Percentiles rank a stretch among this genome's conserved stretches.
phyloP scores from a whole-genome alignment of 1,140 invertebrate genomes.

The Penaeus japonicus region DNA sequence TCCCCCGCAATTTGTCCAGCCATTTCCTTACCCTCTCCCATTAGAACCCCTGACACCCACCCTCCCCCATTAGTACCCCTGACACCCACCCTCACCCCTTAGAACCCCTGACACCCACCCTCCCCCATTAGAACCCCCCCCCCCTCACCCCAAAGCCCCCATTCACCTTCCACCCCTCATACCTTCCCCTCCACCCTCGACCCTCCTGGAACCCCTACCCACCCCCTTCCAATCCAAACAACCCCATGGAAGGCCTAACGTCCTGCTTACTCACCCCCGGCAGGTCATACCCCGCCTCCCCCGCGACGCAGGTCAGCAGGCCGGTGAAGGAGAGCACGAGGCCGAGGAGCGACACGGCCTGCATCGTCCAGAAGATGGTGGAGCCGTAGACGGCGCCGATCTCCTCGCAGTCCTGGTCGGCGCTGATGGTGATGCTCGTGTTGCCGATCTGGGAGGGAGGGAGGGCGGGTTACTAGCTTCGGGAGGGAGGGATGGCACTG shows the following conservation, averaged over 20 bases:
- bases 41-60: no score
- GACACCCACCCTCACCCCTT: no score
- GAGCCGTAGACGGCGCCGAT: constrained; percentile 40
- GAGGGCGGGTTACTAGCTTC: neutral
- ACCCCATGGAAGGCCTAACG: neutral
- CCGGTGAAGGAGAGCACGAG: constrained; percentile 27
- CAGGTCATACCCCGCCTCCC: neutral
- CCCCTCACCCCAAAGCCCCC: no score
- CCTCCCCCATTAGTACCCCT: no score
- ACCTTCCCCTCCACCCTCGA: neutral
- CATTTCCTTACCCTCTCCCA: no score
- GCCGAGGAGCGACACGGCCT: constrained; percentile 33
- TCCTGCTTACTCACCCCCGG: neutral
- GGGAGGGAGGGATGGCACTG: neutral
- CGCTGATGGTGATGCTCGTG: constrained; percentile 34
- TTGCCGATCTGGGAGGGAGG: constrained; percentile 18
- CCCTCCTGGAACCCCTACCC: neutral
- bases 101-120: no score
- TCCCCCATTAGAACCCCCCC: no score
- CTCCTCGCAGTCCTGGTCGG: constrained; percentile 36
- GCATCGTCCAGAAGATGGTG: constrained; percentile 46
- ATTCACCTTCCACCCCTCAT: no score
- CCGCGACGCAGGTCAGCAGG: constrained; percentile 16
- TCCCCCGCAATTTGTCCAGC: no score
- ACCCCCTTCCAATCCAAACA: neutral